Evolutionary conservation across 1,140 invertebrate genomes (phyloP).

Genomic region (Venturia canescens): DNA sequence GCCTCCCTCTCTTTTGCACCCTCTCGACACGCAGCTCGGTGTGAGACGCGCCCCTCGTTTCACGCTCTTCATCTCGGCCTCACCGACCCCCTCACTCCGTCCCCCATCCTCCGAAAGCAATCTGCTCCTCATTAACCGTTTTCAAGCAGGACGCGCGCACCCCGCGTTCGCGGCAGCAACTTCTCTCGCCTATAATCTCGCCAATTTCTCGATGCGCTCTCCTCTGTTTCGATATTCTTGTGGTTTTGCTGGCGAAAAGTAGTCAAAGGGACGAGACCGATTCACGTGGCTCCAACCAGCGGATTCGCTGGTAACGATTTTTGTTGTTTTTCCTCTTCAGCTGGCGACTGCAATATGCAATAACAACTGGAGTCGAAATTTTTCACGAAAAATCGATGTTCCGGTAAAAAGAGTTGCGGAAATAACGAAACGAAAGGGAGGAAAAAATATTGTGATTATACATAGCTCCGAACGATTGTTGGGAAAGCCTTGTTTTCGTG

Average conservation of each 20-base stretch:
- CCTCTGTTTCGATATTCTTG: not conserved
- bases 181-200: not conserved
- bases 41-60: constrained; percentile 38
- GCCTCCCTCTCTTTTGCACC: constrained; percentile 49
- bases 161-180: constrained; percentile 41
- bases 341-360: too few species aligned
- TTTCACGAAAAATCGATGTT: not conserved
- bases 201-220: not conserved
- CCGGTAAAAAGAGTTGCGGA: not conserved
- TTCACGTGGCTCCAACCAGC: too few species aligned
- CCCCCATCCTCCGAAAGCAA: constrained; percentile 53
- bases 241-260: not conserved
- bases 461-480: not conserved
- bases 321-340: too few species aligned
- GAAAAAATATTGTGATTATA: constrained; percentile 5
- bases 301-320: too few species aligned
- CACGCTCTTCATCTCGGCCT: constrained; percentile 13
- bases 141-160: constrained; percentile 37
- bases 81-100: not conserved
- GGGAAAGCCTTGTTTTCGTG: constrained; percentile 2
- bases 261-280: not conserved
- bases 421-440: not conserved
- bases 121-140: constrained; percentile 64
- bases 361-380: not conserved
- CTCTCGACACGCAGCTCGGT: constrained; percentile 38